Percentiles rank a stretch among this genome's conserved stretches.
Evolutionary conservation across 2,888 invertebrate species (phyloP).

Genomic region (Autographa pulchrina): DNA sequence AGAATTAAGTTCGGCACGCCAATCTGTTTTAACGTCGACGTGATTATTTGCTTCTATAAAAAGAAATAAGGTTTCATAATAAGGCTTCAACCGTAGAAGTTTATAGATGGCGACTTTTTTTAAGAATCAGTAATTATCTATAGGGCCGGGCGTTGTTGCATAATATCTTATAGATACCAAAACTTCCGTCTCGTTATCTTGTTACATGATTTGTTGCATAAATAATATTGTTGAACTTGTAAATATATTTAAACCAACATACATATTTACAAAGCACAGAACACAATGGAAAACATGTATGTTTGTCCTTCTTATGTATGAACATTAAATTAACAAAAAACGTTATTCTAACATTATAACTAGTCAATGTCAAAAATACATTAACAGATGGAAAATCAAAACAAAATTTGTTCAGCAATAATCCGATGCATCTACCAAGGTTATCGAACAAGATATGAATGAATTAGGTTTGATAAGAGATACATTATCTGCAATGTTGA

Average conservation of each 20-base stretch:
- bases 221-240: slow-evolving; percentile 43
- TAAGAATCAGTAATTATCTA: slow-evolving; percentile 6
- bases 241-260: slow-evolving; percentile 37
- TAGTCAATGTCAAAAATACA: slow-evolving; percentile 24
- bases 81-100: neutral
- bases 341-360: slow-evolving; percentile 26
- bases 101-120: slow-evolving; percentile 8
- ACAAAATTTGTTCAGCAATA: slow-evolving; percentile 51
- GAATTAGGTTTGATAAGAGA: slow-evolving; percentile 66
- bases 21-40: slow-evolving; percentile 32
- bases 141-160: slow-evolving; percentile 13
- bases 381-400: slow-evolving; percentile 53
- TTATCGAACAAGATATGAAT: slow-evolving; percentile 73
- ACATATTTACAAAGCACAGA: slow-evolving; percentile 37
- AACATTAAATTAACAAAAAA: slow-evolving; percentile 32
- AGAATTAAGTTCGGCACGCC: slow-evolving; percentile 39
- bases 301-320: slow-evolving; percentile 25
- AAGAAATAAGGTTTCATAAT: neutral
- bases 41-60: slow-evolving; percentile 18
- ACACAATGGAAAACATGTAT: slow-evolving; percentile 28
- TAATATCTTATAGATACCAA: slow-evolving; percentile 26
- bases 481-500: slow-evolving; percentile 62
- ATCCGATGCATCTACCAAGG: slow-evolving; percentile 68
- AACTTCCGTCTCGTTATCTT: slow-evolving; percentile 45
- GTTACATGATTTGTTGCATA: slow-evolving; percentile 40